Evolutionary conservation across 2,113 vertebrate species (phyloP), one percentile per base, ranked within the genome.

Genomic region (Macaca mulatta): DNA sequence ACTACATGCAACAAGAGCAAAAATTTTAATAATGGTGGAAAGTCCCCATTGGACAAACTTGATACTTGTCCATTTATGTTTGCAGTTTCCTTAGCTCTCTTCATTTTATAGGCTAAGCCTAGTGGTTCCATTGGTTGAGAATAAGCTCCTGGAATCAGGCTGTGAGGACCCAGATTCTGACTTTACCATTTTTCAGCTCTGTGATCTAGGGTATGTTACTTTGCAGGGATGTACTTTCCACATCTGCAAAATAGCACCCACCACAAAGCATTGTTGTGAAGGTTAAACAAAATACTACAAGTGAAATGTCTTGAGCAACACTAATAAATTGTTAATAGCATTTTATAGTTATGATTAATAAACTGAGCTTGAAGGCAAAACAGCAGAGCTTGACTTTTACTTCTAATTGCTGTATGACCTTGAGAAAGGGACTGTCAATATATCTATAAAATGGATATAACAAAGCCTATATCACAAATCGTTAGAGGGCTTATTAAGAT

Each of bases 321-420:
- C 35, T 64, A 48, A 96, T 0, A 74, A 38, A 75, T n/a, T 78
- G 22, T 40, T 88, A 88, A 17, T 59, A 78, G 64, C 32, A 90
- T 35, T 93, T 96, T 90, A 64, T 82, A n/a, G 27, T 67, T 74
- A 43, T 52, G 48, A 96, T 90, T 84, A 81, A 89, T 77, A 94
- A 82, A 55, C 22, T 90, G 70, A 3, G 10, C 52, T 91, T 85
- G 50, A 91, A 96, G 22, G 10, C 13, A 92, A 69, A 97, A 94
- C 14, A 55, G 8, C 38, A 84, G 22, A 22, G 27, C 22, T 93
- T 88, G 64, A 70, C 8, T n/a, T 55, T 23, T 89, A 30, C 75
- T 45, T 40, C 67, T 20, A 50, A 70, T 43, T 92, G 18, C 10
- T 89, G 16, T 2, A 11, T 64, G 87, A 96, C 27, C 52, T 88